Evolutionary conservation across 2,888 invertebrate species (phyloP).

Genomic region (Eremobia ochroleuca): DNA sequence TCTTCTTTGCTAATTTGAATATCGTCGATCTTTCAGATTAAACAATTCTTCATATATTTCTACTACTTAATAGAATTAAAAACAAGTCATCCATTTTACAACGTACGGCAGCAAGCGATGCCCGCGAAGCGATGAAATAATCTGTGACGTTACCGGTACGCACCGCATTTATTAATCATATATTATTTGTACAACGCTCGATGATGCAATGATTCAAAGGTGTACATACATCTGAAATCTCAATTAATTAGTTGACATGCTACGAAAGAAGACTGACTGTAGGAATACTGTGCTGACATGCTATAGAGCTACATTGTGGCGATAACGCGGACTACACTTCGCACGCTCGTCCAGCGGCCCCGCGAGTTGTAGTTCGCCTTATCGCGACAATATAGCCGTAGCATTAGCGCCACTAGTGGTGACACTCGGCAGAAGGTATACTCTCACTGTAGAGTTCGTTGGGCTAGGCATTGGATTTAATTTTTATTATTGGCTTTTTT

Average conservation of each 20-base stretch:
- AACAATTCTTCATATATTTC: too few relatives aligned
- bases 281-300: too few relatives aligned
- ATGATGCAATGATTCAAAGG: too few relatives aligned
- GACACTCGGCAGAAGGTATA: not conserved
- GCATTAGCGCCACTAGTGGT: not conserved
- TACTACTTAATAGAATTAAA: too few relatives aligned
- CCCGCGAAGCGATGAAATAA: not conserved
- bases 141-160: not conserved
- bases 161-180: too few relatives aligned
- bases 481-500: not conserved
- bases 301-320: too few relatives aligned
- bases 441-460: not conserved
- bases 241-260: not conserved
- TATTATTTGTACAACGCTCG: too few relatives aligned
- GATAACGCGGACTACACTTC: too few relatives aligned
- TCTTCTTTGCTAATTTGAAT: too few relatives aligned
- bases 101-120: not conserved
- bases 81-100: not conserved
- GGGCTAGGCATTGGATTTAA: not conserved
- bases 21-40: too few relatives aligned
- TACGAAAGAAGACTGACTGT: too few relatives aligned
- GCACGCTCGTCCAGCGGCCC: not conserved
- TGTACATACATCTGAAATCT: too few relatives aligned
- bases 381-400: not conserved
- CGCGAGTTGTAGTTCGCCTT: not conserved